phyloP scores from a whole-genome alignment of 2,113 vertebrate genomes.

The Kryptolebias marmoratus region DNA sequence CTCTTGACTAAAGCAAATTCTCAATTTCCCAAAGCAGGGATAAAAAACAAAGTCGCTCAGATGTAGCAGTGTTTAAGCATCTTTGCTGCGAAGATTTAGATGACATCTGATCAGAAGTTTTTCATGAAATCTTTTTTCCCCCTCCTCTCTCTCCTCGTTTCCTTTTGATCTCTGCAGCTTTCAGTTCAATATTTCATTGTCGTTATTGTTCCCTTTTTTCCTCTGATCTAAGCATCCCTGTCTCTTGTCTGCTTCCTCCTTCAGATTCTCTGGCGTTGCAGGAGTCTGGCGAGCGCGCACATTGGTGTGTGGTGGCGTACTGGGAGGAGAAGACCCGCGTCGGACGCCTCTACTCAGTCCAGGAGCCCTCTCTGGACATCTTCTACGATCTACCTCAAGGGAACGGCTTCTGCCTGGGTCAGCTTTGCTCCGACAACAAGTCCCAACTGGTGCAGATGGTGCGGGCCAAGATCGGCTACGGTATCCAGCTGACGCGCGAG shows the following conservation, averaged over 20 bases:
- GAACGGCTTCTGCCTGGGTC: conserved; percentile 98
- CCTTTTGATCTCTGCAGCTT: not conserved
- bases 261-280: conserved; percentile 94
- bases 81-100: conserved; percentile 8
- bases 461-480: conserved; percentile 95
- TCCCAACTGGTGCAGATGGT: conserved; percentile 98
- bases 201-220: too few relatives aligned
- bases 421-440: conserved; percentile 96
- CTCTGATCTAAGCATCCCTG: conserved; percentile 24
- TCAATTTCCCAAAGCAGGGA: conserved; percentile 51
- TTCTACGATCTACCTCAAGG: conserved; percentile 99
- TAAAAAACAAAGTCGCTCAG: conserved; percentile 27
- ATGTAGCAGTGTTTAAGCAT: conserved; percentile 1
- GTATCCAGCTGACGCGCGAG: conserved; percentile 96
- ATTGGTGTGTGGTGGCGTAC: conserved; percentile 99
- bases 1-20: conserved; percentile 45
- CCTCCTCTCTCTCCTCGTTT: not conserved
- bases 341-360: conserved; percentile 97
- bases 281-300: conserved; percentile 91
- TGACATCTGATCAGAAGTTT: conserved; percentile 3
- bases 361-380: conserved; percentile 98
- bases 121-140: not conserved
- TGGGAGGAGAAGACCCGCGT: conserved; percentile 99
- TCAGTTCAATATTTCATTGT: not conserved
- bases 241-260: conserved; percentile 29